Evolutionary conservation across 2,797 vertebrate species (phyloP).

Genomic region (Sebastes glaucus): DNA sequence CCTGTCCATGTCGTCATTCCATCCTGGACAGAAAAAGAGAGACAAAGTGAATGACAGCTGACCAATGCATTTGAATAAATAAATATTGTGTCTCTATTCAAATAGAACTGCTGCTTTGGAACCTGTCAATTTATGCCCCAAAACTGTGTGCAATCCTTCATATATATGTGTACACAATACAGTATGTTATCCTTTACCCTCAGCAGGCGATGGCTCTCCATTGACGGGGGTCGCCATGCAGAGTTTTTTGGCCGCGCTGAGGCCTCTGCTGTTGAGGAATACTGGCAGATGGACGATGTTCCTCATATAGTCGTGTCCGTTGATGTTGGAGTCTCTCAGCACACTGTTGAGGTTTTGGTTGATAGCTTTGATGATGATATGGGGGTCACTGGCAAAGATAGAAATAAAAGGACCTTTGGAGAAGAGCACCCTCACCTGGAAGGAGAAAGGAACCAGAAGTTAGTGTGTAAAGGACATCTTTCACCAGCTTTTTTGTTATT

Average conservation of each 20-base stretch:
- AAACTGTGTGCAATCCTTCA: not conserved
- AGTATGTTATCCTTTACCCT: slow-evolving; percentile 79
- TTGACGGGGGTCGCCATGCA: slow-evolving; percentile 86
- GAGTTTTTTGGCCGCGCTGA: slow-evolving; percentile 90
- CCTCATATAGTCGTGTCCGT: slow-evolving; percentile 98
- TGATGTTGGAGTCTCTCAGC: slow-evolving; percentile 97
- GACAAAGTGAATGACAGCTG: not conserved
- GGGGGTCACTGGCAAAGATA: slow-evolving; percentile 98
- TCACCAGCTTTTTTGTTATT: not conserved
- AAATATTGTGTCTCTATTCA: not conserved
- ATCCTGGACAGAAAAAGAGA: slow-evolving; percentile 74
- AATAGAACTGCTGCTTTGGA: not conserved
- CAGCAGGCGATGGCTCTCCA: slow-evolving; percentile 86
- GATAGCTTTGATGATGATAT: slow-evolving; percentile 99
- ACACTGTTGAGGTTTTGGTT: slow-evolving; percentile 99
- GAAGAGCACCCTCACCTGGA: slow-evolving; percentile 95
- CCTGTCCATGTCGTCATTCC: slow-evolving; percentile 90
- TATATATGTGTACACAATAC: not conserved
- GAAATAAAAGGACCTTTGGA: slow-evolving; percentile 99
- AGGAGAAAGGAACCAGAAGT: not conserved
- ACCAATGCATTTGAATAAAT: not conserved
- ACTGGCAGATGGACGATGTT: slow-evolving; percentile 98
- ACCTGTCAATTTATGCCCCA: not conserved
- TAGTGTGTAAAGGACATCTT: not conserved
- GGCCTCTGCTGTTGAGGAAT: slow-evolving; percentile 94